phyloP scores from a whole-genome alignment of 92 coral and sea anemone genomes.

The Galaxea fascicularis region DNA sequence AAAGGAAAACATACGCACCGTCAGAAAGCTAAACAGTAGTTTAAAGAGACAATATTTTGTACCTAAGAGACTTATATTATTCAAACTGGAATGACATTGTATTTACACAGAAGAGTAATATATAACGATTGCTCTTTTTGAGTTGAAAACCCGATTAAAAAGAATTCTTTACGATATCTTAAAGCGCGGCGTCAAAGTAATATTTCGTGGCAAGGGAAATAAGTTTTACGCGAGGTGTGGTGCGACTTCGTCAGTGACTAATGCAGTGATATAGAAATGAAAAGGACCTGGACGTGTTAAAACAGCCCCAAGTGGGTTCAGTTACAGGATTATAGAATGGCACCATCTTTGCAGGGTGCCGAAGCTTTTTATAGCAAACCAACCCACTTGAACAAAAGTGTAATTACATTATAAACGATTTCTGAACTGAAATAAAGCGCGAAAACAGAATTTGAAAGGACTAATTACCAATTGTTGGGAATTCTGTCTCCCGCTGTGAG shows the following conservation, averaged over 20 bases:
- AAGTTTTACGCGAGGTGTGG: not conserved
- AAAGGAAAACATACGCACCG: not conserved
- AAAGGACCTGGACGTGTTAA: not conserved
- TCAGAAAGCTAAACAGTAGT: not conserved
- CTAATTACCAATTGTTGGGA: not conserved
- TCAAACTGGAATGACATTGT: conserved; percentile 5
- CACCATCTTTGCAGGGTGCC: not conserved
- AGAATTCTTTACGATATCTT: not conserved
- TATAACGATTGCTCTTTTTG: conserved; percentile 16
- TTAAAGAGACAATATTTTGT: conserved; percentile 20
- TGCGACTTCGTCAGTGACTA: not conserved
- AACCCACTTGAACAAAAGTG: conserved; percentile 14
- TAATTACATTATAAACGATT: conserved; percentile 35
- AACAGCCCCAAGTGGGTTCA: not conserved
- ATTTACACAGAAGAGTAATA: conserved; percentile 17
- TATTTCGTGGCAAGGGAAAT: conserved; percentile 9
- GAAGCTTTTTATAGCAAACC: not conserved
- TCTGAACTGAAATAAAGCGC: conserved; percentile 24
- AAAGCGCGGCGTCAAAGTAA: not conserved
- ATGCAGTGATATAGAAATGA: not conserved
- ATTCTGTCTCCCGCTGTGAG: not conserved
- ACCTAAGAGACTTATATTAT: conserved; percentile 9
- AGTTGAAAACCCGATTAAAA: not conserved
- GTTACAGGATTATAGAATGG: not conserved
- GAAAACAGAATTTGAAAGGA: not conserved